These are phyloP conservation scores for Eueides isabella DNA, from an alignment of 1,140 invertebrate species.

Conservation along the genomic window DNA sequence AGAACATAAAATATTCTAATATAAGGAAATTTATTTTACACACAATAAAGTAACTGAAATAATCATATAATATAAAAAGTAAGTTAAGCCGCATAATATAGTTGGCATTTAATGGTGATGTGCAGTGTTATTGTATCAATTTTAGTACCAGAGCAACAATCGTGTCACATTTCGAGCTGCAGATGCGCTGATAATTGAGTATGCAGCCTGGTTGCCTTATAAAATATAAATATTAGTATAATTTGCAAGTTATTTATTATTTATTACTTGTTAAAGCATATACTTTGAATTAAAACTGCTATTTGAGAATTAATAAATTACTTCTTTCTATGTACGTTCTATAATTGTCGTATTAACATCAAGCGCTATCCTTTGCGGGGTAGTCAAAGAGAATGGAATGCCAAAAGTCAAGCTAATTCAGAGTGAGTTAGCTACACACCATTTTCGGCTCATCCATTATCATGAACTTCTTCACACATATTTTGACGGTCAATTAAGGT, in stretches of 20 bases:
- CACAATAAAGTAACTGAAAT: neutral
- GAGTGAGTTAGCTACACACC: too few species aligned
- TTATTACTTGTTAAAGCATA: neutral
- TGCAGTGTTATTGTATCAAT: conserved; percentile 22
- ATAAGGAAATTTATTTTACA: neutral
- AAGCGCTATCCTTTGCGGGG: too few species aligned
- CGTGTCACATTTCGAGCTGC: conserved; percentile 25
- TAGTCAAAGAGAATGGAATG: too few species aligned
- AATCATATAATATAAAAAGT: neutral
- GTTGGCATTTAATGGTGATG: neutral
- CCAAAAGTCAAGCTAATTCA: too few species aligned
- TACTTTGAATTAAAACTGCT: neutral
- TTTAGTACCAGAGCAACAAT: conserved; percentile 14
- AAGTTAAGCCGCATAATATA: neutral
- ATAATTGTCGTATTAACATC: too few species aligned
- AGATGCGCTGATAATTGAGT: conserved; percentile 28
- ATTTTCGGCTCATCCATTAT: too few species aligned
- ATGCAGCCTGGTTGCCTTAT: conserved; percentile 11
- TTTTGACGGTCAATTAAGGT: too few species aligned
- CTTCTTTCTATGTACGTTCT: too few species aligned
- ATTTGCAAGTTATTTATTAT: neutral
- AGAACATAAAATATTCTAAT: neutral
- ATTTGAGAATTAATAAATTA: too few species aligned
- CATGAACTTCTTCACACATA: too few species aligned
- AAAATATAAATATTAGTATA: conserved; percentile 8